Evolutionary conservation across 2,888 invertebrate species (phyloP).

Genomic region (Cyclophora punctaria): DNA sequence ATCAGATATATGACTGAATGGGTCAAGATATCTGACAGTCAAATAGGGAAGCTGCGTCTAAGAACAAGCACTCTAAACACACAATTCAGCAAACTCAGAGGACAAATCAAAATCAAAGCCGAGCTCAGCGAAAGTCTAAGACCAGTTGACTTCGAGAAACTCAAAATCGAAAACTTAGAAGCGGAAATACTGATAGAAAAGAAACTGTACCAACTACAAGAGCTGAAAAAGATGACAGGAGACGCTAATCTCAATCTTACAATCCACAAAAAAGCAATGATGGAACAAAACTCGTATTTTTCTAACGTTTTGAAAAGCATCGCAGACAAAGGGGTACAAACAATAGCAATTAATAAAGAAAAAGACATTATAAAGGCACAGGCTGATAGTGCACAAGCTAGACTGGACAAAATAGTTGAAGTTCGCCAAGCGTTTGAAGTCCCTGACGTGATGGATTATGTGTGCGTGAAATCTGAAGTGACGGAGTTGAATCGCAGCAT

Average conservation of each 20-base stretch:
- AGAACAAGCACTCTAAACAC: constrained; percentile 72
- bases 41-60: constrained; percentile 75
- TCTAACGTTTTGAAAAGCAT: constrained; percentile 54
- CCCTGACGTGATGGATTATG: constrained; percentile 76
- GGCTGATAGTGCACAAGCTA: constrained; percentile 45
- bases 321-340: constrained; percentile 47
- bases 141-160: constrained; percentile 78
- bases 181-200: constrained; percentile 67
- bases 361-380: constrained; percentile 46
- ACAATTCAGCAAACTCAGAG: constrained; percentile 68
- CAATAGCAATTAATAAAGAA: constrained; percentile 56
- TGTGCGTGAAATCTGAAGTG: constrained; percentile 66
- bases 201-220: constrained; percentile 66
- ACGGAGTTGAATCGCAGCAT: constrained; percentile 56
- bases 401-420: constrained; percentile 48
- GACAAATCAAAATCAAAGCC: constrained; percentile 69
- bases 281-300: constrained; percentile 64
- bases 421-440: constrained; percentile 61
- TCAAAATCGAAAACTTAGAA: constrained; percentile 76
- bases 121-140: constrained; percentile 75
- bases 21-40: constrained; percentile 69
- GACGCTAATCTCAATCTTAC: constrained; percentile 73
- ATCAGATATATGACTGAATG: constrained; percentile 77
- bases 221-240: constrained; percentile 76
- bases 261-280: constrained; percentile 72